These are phyloP conservation scores for Latheticus oryzae DNA, from an alignment of 2,888 invertebrate genomes.

Conservation along the genomic window DNA sequence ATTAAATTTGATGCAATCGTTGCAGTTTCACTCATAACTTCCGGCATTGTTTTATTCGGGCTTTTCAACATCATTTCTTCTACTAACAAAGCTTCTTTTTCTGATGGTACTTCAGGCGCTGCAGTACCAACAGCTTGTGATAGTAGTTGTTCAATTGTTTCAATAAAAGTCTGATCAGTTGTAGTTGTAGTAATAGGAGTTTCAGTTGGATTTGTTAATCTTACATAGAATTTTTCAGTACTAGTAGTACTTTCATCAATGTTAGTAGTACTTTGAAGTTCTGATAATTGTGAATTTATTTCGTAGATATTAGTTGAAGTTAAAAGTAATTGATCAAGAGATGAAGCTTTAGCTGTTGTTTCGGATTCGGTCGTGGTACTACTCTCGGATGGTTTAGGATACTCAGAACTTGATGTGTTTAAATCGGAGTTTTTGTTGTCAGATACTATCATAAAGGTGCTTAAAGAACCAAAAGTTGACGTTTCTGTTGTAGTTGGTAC, in stretches of 20 bases:
- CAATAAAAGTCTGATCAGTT: slow-evolving; percentile 55
- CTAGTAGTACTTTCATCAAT: slow-evolving; percentile 39
- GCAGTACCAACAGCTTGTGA: slow-evolving; percentile 57
- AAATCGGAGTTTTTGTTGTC: slow-evolving; percentile 35
- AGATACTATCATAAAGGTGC: slow-evolving; percentile 27
- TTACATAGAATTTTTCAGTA: slow-evolving; percentile 35
- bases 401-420: slow-evolving; percentile 44
- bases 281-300: slow-evolving; percentile 58
- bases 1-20: slow-evolving; percentile 50
- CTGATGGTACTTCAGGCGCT: slow-evolving; percentile 46
- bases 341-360: slow-evolving; percentile 30
- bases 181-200: slow-evolving; percentile 40
- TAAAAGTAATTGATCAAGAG: slow-evolving; percentile 56
- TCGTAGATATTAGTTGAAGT: slow-evolving; percentile 60
- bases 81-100: slow-evolving; percentile 47
- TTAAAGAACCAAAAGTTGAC: slow-evolving; percentile 31
- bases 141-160: slow-evolving; percentile 59
- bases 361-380: slow-evolving; percentile 28
- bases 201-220: slow-evolving; percentile 30
- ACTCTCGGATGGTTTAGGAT: slow-evolving; percentile 24
- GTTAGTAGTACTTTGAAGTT: slow-evolving; percentile 27
- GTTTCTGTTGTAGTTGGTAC: slow-evolving; percentile 8
- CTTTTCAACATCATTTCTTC: slow-evolving; percentile 49
- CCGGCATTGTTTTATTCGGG: slow-evolving; percentile 49
- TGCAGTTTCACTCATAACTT: slow-evolving; percentile 51